Base-by-base conservation (phyloP, 2,113 vertebrate genomes). In the Poeciliopsis occidentalis region DNA sequence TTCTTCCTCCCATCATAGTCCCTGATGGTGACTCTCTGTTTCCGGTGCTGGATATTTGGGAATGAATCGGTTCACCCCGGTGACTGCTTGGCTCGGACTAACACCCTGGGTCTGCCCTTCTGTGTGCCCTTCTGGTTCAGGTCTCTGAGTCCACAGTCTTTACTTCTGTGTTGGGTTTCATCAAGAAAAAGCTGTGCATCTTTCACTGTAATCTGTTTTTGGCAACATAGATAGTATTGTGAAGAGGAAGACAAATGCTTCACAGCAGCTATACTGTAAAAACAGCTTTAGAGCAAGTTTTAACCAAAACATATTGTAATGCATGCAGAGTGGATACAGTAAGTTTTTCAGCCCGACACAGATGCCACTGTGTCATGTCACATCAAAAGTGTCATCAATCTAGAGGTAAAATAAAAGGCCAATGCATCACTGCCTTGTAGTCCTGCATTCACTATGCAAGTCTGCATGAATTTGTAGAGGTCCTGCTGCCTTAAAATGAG, bases 401-500 rank as follows among this genome's bases (percentile, higher is more conserved):
- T 70, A 10, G 66, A 85, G 24, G 37, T 65, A 8, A 71, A 82
- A 80, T 76, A 73, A 69, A 22, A 75, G 47, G 78, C 70, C 51
- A 73, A 68, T 60, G 64, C 64, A 74, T 79, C 32, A 24, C 66
- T 66, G 69, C 69, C 34, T 64, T 26, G 39, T 75, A 39, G 37
- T 29, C 62, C 1, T 67, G 30, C 66, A 69, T 78, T 70, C 60
- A 60, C 54, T 84, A 70, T 74, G 64, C 78, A 79, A 17, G 69
- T 75, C 61, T 82, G 73, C 63, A 67, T 73, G 60, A 54, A 73
- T 69, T 73, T 78, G 74, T 66, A 67, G 51, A 57, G 37, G 29
- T 51, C 32, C 34, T 44, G 32, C 26, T 60, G 54, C 67, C 66
- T 75, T 76, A 69, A 82, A 85, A 84, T 75, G 64, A 81, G 80